Conservation (phyloP, 2,113 vertebrate species). For the Saccopteryx bilineata region DNA sequence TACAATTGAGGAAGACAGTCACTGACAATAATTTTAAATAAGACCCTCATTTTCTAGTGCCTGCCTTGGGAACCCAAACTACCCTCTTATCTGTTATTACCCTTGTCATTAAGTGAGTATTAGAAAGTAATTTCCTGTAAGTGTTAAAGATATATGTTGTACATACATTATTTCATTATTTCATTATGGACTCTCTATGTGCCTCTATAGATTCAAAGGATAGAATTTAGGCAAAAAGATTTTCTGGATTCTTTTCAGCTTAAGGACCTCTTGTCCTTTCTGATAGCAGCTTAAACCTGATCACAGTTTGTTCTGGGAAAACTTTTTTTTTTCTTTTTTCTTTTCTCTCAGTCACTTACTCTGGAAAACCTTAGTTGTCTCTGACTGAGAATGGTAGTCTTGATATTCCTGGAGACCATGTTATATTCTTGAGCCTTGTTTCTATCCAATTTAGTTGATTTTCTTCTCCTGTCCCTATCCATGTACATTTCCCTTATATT, state of each 20-base stretch:
- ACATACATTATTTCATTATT: neutral
- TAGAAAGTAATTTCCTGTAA: conserved; percentile 19
- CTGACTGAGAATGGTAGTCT: neutral
- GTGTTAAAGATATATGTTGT: neutral
- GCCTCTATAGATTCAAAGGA: neutral
- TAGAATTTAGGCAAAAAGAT: neutral
- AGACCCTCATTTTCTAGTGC: neutral
- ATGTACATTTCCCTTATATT: neutral
- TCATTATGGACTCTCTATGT: neutral
- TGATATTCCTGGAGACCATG: neutral
- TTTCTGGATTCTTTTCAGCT: neutral
- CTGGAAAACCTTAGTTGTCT: neutral
- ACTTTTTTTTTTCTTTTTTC: neutral
- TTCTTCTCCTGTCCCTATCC: neutral
- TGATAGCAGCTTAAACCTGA: neutral
- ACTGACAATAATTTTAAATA: conserved; percentile 70
- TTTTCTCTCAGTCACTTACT: neutral
- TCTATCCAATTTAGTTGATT: conserved; percentile 24
- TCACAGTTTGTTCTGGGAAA: neutral
- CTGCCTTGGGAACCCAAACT: neutral
- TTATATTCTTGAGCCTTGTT: neutral
- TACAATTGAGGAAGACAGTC: conserved; percentile 5
- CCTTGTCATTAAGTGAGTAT: conserved; percentile 46
- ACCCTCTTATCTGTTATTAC: conserved; percentile 1
- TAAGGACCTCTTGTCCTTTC: neutral